phyloP scores from a whole-genome alignment of 2,113 vertebrate genomes.

The Oncorhynchus nerka region DNA sequence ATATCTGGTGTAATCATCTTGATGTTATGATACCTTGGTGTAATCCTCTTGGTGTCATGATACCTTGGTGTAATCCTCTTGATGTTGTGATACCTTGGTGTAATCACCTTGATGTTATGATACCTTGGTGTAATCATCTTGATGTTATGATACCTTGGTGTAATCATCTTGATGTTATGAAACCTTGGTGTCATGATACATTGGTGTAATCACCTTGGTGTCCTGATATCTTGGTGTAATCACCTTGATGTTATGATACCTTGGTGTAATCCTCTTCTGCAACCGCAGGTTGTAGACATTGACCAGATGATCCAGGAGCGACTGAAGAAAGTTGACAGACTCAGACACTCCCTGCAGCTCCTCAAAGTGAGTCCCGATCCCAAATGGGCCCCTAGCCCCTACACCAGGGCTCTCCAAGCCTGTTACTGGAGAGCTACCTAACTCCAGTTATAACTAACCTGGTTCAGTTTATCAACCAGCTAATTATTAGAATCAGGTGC shows the following conservation, averaged over 20 bases:
- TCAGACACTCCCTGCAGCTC: constrained; percentile 65
- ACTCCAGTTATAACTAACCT: neutral
- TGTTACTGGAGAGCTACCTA: neutral
- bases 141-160: too few relatives aligned
- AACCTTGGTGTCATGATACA: too few relatives aligned
- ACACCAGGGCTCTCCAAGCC: too few relatives aligned
- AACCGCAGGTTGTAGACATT: constrained; percentile 53
- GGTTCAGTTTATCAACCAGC: too few relatives aligned
- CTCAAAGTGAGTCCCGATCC: constrained; percentile 58
- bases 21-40: too few relatives aligned
- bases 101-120: neutral
- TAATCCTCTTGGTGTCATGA: too few relatives aligned
- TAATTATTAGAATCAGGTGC: too few relatives aligned
- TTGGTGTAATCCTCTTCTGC: neutral
- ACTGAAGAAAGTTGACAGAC: constrained; percentile 65
- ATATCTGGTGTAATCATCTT: neutral
- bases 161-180: neutral
- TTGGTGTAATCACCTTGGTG: neutral
- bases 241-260: neutral
- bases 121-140: too few relatives aligned
- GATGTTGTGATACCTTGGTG: too few relatives aligned
- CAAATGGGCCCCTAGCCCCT: neutral
- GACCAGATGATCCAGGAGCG: constrained; percentile 71
- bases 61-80: neutral
- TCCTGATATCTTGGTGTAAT: too few relatives aligned